Percentiles rank a stretch among this genome's conserved stretches.
phyloP scores from a whole-genome alignment of 2,888 invertebrate genomes.

The Drosophila melanocephala region DNA sequence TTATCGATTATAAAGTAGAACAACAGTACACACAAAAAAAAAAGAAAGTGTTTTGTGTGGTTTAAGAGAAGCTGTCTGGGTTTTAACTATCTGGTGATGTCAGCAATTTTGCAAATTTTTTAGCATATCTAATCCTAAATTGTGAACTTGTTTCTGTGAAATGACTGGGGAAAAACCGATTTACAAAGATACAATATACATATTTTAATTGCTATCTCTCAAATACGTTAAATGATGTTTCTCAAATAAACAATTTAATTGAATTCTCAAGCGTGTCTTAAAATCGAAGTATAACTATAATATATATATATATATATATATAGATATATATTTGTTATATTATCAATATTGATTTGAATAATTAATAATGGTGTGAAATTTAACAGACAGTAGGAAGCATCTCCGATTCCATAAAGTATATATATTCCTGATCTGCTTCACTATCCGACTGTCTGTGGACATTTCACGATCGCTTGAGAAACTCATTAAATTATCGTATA shows the following conservation, averaged over 20 bases:
- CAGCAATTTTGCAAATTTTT: slow-evolving; percentile 8
- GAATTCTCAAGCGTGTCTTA: not conserved
- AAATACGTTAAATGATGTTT: not conserved
- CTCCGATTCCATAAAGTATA: not conserved
- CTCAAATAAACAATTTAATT: not conserved
- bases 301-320: too few species aligned
- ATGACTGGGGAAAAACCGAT: not conserved
- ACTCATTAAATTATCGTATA: not conserved
- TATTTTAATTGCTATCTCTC: not conserved
- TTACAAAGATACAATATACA: not conserved
- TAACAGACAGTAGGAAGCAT: not conserved
- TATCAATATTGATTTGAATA: too few species aligned
- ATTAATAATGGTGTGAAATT: not conserved
- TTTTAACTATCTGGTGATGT: slow-evolving; percentile 22
- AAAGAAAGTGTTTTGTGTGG: not conserved
- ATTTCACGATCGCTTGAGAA: not conserved
- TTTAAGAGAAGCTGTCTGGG: not conserved
- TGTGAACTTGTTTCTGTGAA: slow-evolving; percentile 17
- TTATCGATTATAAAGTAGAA: slow-evolving; percentile 1
- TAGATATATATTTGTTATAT: too few species aligned
- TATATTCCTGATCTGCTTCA: not conserved
- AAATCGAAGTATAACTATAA: not conserved
- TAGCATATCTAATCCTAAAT: not conserved
- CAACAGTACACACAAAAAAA: not conserved
- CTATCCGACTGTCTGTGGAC: not conserved